Percentiles rank a stretch among this genome's conserved stretches.
phyloP scores from a whole-genome alignment of 2,888 invertebrate genomes.

The Diabrotica balteata region DNA sequence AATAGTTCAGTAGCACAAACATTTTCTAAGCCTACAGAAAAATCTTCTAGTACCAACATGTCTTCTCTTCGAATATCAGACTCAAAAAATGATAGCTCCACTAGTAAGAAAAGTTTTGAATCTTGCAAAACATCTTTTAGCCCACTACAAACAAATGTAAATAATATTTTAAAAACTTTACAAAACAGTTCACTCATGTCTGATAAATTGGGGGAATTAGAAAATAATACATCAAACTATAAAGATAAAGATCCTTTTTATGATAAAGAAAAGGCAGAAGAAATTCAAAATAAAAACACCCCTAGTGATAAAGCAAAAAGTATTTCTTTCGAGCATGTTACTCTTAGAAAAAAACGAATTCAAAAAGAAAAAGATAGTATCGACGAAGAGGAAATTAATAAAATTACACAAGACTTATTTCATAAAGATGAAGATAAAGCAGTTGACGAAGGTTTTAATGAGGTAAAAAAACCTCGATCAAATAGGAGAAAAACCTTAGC shows the following conservation, averaged over 20 bases:
- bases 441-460: no score
- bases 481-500: no score
- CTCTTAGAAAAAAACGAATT: neutral
- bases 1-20: neutral
- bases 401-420: no score
- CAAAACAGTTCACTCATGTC: constrained; percentile 8
- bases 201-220: constrained; percentile 16
- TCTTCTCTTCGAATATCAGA: constrained; percentile 20
- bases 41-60: constrained; percentile 26
- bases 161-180: constrained; percentile 18
- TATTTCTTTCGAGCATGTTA: constrained; percentile 7
- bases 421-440: no score
- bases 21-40: constrained; percentile 1
- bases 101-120: neutral
- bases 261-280: neutral
- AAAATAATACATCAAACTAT: neutral
- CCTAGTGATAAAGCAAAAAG: constrained; percentile 7
- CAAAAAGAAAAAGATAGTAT: no score
- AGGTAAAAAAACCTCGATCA: no score
- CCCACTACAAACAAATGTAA: constrained; percentile 20
- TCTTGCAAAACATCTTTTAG: constrained; percentile 16
- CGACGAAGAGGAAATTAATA: no score
- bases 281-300: neutral
- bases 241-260: neutral
- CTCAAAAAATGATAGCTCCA: constrained; percentile 1